Conservation (phyloP, 2,888 invertebrate species). For the Drosophila ochracea region DNA sequence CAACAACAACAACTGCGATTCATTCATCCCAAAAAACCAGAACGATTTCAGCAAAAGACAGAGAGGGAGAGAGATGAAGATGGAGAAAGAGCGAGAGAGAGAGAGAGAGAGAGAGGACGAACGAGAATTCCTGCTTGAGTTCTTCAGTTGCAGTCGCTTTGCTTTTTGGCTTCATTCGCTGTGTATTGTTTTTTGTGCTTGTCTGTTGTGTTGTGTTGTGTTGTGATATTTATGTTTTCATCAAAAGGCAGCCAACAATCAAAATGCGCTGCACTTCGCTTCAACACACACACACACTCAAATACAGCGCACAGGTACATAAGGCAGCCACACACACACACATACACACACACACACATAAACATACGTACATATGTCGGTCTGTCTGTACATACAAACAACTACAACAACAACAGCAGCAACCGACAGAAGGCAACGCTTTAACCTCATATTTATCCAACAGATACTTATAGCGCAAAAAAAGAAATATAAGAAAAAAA, state of each 20-base stretch:
- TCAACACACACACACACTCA: constrained; percentile 43
- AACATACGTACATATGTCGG: constrained; percentile 2
- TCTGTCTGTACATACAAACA: constrained; percentile 28
- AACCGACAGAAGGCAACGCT: constrained; percentile 81
- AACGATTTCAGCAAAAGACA: constrained; percentile 23
- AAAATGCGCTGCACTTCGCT: constrained; percentile 78
- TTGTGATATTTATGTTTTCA: constrained; percentile 81
- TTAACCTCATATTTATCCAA: constrained; percentile 85
- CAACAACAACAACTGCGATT: constrained; percentile 48
- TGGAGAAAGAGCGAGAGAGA: constrained; percentile 9
- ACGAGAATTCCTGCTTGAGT: constrained; percentile 44
- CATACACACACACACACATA: constrained; percentile 10
- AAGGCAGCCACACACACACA: constrained; percentile 30
- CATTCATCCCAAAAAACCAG: constrained; percentile 70
- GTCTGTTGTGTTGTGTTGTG: constrained; percentile 35
- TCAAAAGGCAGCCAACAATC: constrained; percentile 81
- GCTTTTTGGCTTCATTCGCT: constrained; percentile 33
- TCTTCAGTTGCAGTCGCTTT: constrained; percentile 52
- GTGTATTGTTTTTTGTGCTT: constrained; percentile 41
- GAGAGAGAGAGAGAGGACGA: constrained; percentile 11
- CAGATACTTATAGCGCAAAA: constrained; percentile 79
- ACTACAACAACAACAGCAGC: constrained; percentile 31
- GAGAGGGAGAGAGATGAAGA: constrained; percentile 15
- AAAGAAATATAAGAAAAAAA: constrained; percentile 48
- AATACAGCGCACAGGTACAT: constrained; percentile 52